These are phyloP conservation scores for Pycnonotus jocosus DNA, from an alignment of 2,113 vertebrate genomes.

Conservation along the genomic window DNA sequence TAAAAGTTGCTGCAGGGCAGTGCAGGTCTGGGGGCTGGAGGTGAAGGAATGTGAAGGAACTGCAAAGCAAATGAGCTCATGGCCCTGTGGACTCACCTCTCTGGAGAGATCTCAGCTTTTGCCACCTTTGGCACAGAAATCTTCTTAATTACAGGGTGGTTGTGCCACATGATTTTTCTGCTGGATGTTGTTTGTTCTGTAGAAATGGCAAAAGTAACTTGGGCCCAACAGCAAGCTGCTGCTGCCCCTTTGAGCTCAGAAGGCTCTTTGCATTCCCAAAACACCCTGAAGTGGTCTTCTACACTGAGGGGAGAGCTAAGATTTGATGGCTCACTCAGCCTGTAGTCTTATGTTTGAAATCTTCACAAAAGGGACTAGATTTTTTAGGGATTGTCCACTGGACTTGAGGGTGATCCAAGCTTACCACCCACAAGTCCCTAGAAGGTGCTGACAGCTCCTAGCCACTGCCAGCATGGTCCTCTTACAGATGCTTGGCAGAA, in stretches of 20 bases:
- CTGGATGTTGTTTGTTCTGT: background rate
- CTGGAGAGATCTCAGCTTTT: background rate
- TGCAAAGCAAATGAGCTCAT: background rate
- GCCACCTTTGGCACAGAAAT: background rate
- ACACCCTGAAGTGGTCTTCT: background rate
- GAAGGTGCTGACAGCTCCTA: background rate
- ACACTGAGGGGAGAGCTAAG: background rate
- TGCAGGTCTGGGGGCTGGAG: background rate
- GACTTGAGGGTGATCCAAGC: background rate
- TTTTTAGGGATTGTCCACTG: background rate
- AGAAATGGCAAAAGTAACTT: background rate
- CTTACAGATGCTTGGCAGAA: background rate
- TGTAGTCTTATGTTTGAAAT: background rate
- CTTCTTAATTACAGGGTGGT: background rate
- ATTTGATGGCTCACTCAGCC: background rate
- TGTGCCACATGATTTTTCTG: background rate
- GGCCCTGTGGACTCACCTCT: background rate
- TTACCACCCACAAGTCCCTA: background rate
- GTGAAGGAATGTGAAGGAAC: background rate
- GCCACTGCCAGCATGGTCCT: background rate
- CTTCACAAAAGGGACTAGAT: background rate
- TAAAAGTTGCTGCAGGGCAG: accelerated
- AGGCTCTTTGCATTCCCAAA: background rate
- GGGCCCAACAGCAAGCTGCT: background rate
- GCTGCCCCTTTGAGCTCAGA: background rate